Base-by-base conservation (phyloP, 2,797 vertebrate species). In the Taeniopygia guttata region DNA sequence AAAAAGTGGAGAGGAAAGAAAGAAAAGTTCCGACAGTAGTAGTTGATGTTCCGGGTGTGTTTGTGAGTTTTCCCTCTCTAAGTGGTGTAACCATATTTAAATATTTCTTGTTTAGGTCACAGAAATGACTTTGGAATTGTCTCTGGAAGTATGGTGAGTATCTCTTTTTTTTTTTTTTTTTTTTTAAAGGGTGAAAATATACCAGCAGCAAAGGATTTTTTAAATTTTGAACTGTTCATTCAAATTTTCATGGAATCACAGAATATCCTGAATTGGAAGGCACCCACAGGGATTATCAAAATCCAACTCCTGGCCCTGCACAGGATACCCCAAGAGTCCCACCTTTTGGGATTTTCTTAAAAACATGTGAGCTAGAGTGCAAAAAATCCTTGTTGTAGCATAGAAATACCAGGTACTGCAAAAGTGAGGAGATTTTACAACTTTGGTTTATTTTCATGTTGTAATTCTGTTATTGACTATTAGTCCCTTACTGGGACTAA, bases 71-170 rank as follows among this genome's bases (percentile, higher is more conserved):
- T 56, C 6, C 16, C 18, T 84, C 29, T 78, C 17, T 80, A 73
- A 89, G 63, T 67, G 43, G 51, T 62, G 14, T 97, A 87, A 96
- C 58, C 1, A 32, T 38, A 42, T 55, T 96, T 56, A 93, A 94
- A 36, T 95, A 17, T 94, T 97, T 78, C 92, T 98, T 98, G 87
- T 60, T 97, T 97, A 99, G 99, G 98, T 98, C 92, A 99, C 99
- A 89, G 98, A 98, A 97, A 98, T 99, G 79, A 98, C 98, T 97
- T 96, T 99, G 95, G 98, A 99, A 93, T 97, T 99, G 96, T 98
- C 95, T 29, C 96, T 99, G 96, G 99, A 99, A 96, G 98, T 99
- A 82, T 99, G 99, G 99, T 99, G 98, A 80, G 99, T 98, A 94
- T 92, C 48, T 80, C n/a, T 9, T 58, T 1, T 7, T 5, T 18